Conservation (phyloP, 2,113 vertebrate species). For the Macquaria australasica region DNA sequence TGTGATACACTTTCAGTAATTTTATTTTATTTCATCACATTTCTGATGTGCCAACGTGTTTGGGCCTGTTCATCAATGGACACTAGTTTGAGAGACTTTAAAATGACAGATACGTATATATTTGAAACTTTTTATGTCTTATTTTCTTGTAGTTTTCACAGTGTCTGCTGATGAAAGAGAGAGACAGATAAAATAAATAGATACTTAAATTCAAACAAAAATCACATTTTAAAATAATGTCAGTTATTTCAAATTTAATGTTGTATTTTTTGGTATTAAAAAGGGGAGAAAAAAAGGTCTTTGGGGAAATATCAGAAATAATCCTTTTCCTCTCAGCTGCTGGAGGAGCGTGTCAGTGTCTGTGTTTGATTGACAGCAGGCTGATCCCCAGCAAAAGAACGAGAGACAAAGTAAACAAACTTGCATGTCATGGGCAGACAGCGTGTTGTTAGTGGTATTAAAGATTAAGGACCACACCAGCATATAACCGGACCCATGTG, state of each 20-base stretch:
- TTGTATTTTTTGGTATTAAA: not conserved
- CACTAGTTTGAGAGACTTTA: too few species aligned
- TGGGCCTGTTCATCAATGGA: too few species aligned
- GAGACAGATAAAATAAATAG: too few species aligned
- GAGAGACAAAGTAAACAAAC: constrained; percentile 4
- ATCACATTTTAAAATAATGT: not conserved
- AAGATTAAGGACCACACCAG: constrained; percentile 21
- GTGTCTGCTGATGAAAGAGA: too few species aligned
- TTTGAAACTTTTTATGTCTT: too few species aligned
- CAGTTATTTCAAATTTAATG: not conserved
- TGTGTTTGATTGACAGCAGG: constrained; percentile 22
- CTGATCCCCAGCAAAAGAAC: not conserved
- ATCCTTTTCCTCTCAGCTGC: constrained; percentile 13
- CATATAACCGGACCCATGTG: not conserved
- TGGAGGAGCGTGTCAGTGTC: not conserved
- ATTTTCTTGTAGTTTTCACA: too few species aligned
- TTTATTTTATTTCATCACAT: too few species aligned
- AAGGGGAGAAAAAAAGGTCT: not conserved
- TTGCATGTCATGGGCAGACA: not conserved
- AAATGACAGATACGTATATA: too few species aligned
- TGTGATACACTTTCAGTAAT: too few species aligned
- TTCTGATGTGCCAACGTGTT: too few species aligned
- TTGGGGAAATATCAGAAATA: constrained; percentile 7
- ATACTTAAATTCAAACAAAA: not conserved
- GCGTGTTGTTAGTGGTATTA: not conserved